Conservation (phyloP, 2,113 vertebrate species). For the Centropus bengalensis region DNA sequence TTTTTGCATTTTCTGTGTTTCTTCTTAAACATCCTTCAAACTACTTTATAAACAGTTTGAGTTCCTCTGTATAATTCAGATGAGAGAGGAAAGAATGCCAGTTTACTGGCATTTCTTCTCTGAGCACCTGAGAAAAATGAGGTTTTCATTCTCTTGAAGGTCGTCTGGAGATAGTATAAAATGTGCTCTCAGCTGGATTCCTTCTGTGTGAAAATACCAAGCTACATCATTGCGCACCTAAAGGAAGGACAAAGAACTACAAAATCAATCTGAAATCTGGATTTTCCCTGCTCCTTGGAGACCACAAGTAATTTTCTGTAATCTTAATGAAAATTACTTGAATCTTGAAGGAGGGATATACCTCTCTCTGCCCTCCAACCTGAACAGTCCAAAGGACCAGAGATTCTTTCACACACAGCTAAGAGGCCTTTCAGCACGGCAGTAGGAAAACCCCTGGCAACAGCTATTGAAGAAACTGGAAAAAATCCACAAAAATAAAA, state of each 20-base stretch:
- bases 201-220: conserved; percentile 14
- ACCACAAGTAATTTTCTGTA: conserved; percentile 16
- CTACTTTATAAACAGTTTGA: background rate
- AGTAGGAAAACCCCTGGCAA: background rate
- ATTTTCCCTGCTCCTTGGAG: background rate
- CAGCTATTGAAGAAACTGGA: background rate
- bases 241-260: background rate
- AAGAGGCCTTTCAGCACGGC: background rate
- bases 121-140: conserved; percentile 33
- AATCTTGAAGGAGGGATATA: background rate
- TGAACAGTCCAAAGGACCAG: background rate
- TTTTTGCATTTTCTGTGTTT: background rate
- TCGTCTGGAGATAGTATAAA: conserved; percentile 53
- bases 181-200: conserved; percentile 40
- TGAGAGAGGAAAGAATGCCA: background rate
- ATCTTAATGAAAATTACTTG: background rate
- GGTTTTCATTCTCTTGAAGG: conserved; percentile 15
- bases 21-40: background rate
- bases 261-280: background rate
- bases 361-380: background rate
- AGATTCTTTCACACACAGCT: background rate
- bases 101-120: conserved; percentile 13
- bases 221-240: conserved; percentile 11
- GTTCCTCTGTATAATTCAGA: conserved; percentile 9
- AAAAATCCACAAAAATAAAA: background rate